Evolutionary conservation across 2,797 vertebrate genomes (phyloP).

Genomic region (Sibirionetta formosa): DNA sequence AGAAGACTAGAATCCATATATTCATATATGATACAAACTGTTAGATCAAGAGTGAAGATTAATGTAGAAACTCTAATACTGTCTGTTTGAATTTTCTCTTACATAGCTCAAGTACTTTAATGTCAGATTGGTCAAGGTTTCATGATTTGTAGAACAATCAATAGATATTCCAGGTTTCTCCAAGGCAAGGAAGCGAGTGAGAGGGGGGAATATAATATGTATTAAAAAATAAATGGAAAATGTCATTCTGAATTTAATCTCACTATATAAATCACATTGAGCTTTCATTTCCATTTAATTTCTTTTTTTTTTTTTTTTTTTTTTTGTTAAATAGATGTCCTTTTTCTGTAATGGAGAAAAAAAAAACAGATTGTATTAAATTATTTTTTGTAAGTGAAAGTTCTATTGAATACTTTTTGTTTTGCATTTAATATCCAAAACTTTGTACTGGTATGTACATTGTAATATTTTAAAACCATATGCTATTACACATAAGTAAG

Average conservation of each 20-base stretch:
- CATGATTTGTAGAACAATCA: neutral
- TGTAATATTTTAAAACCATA: neutral
- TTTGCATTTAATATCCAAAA: neutral
- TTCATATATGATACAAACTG: neutral
- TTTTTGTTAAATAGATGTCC: neutral
- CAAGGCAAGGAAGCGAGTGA: no score
- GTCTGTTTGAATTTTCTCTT: neutral
- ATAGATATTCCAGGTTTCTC: neutral
- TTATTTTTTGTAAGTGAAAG: neutral
- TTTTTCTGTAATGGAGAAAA: neutral
- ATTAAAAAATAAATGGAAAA: neutral
- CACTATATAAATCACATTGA: accelerated
- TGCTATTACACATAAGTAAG: neutral
- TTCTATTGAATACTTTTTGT: neutral
- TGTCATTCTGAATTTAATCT: neutral
- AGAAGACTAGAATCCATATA: neutral
- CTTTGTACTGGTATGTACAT: neutral
- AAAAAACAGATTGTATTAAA: neutral
- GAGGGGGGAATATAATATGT: neutral
- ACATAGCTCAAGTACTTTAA: neutral
- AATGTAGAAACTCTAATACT: neutral
- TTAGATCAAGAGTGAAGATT: neutral
- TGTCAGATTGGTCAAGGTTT: neutral
- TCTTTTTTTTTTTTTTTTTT: neutral
- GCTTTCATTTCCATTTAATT: neutral